phyloP scores from a whole-genome alignment of 2,888 invertebrate species.

The Lithosia quadra region DNA sequence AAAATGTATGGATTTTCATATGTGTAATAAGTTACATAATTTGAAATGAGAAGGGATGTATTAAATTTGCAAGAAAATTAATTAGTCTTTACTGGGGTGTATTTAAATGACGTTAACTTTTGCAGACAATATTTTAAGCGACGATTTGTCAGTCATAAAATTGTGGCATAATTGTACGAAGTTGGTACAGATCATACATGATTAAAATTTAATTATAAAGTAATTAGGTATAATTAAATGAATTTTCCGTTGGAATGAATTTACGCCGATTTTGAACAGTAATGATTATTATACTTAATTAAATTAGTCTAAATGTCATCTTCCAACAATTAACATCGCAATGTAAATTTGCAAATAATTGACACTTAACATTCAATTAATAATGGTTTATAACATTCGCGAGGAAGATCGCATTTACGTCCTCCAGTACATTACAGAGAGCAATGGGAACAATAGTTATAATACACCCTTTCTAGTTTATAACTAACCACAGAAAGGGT shows the following conservation, averaged over 20 bases:
- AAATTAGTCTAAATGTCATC: no score
- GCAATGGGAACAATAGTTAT: slow-evolving; percentile 45
- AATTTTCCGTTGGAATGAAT: background rate
- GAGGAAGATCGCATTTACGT: background rate
- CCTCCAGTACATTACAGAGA: slow-evolving; percentile 17
- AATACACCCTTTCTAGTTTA: slow-evolving; percentile 46
- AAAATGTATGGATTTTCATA: slow-evolving; percentile 33
- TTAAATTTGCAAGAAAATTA: slow-evolving; percentile 24
- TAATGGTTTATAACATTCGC: no score
- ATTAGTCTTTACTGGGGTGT: background rate
- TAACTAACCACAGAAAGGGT: slow-evolving; percentile 48
- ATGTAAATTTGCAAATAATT: background rate
- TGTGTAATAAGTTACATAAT: slow-evolving; percentile 33
- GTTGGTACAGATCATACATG: background rate
- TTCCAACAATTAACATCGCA: background rate
- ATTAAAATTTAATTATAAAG: background rate
- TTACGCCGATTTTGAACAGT: background rate
- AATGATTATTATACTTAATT: background rate
- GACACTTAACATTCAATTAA: no score
- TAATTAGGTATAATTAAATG: background rate
- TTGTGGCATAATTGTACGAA: background rate
- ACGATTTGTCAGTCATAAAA: slow-evolving; percentile 3
- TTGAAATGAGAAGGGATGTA: slow-evolving; percentile 21
- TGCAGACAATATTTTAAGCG: background rate
- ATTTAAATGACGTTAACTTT: background rate